These are phyloP conservation scores for Hemicrepidius hirtus DNA, from an alignment of 2,888 invertebrate species.

Conservation along the genomic window DNA sequence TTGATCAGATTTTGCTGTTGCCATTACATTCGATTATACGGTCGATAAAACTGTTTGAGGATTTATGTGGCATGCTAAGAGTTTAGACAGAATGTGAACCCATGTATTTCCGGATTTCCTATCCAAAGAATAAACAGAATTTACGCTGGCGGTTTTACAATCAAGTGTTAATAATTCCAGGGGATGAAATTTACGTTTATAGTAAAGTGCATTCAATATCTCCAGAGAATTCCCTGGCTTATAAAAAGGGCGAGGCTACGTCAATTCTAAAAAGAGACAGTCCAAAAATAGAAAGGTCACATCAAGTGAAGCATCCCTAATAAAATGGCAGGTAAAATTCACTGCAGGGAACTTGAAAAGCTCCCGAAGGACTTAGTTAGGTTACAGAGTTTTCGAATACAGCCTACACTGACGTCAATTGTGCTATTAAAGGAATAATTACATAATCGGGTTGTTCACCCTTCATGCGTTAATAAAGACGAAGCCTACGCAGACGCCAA, in stretches of 20 bases:
- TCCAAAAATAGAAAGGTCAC: conserved; percentile 5
- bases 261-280: conserved; percentile 2
- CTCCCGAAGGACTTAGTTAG: conserved; percentile 7
- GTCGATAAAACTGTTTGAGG: conserved; percentile 28
- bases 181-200: conserved; percentile 32
- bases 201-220: conserved; percentile 27
- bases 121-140: conserved; percentile 28
- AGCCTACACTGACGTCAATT: conserved; percentile 20
- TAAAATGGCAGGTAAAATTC: conserved; percentile 18
- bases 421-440: conserved; percentile 27
- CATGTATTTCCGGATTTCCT: conserved; percentile 3
- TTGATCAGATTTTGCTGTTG: conserved; percentile 26
- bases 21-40: conserved; percentile 22
- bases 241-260: background rate
- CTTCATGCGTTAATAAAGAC: background rate
- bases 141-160: conserved; percentile 11
- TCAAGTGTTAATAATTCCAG: conserved; percentile 30
- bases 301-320: conserved; percentile 7
- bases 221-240: conserved; percentile 10
- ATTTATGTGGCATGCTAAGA: conserved; percentile 31
- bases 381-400: conserved; percentile 13
- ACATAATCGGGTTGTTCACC: conserved; percentile 23
- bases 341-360: background rate
- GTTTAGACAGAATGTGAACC: conserved; percentile 28
- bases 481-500: background rate